Base-by-base conservation (phyloP, 2,113 vertebrate genomes). In the Chloroceryle aenea region DNA sequence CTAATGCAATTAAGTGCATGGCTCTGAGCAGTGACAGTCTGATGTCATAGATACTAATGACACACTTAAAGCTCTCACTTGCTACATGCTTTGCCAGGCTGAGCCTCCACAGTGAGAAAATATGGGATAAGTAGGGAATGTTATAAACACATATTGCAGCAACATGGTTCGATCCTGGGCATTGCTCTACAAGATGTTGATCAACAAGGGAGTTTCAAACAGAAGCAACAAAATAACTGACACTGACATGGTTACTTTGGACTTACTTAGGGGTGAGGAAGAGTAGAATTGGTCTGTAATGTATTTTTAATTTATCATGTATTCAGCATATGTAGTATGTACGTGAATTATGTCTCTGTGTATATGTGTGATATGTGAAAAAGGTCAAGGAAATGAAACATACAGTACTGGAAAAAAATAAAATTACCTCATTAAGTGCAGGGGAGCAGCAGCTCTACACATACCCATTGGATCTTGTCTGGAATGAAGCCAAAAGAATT, bases 1-100 rank as follows among this genome's bases (percentile, higher is more conserved):
- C 47, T 71, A 12, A 4, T 21, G 63, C 56, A 59, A 20, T 88
- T 93, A 42, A 38, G 0, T 42, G 59, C 72, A 22, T 4, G 20
- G 68, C 43, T 74, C 38, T 90, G 67, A 85, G 71, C 78, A 69
- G 50, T 71, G 93, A 52, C 0, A 12, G 38, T 32, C 68, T 96
- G 95, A 97, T 83, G 79, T 94, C 95, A 95, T 34, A 93, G 78
- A 74, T 67, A 74, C 80, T 81, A 78, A 25, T 72, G 47, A 13
- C 17, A 43, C 48, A 36, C 64, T 92, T 67, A 67, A 77, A 84
- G 38, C 43, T 90, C 73, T 88, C 85, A 64, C 23, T 9, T 6
- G 56, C 72, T 80, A 30, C 0, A 4, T 72, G 64, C 68, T 90
- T 88, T 94, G 79, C 90, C 79, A 91, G 90, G 79, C 68, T 91